These are phyloP conservation scores for Uloborus diversus DNA, from an alignment of 1,140 invertebrate species.

Conservation along the genomic window DNA sequence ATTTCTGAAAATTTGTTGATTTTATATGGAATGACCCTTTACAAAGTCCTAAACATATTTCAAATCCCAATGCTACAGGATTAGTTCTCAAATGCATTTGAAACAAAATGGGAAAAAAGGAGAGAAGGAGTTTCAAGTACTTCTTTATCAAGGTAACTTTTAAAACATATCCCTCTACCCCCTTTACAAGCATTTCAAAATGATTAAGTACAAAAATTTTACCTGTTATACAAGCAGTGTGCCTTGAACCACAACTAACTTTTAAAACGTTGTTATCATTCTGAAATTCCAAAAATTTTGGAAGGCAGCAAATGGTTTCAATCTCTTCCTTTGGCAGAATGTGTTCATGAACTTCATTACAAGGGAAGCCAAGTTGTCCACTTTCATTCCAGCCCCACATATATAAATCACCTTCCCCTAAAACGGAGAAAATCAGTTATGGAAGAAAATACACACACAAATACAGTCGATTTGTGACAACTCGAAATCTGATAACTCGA, in stretches of 20 bases:
- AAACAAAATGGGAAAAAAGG: too few species aligned
- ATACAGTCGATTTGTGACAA: not conserved
- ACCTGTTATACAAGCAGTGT: conserved; percentile 58
- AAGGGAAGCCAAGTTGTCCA: conserved; percentile 77
- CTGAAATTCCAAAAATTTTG: conserved; percentile 49
- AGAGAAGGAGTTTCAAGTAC: too few species aligned
- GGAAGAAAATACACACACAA: not conserved
- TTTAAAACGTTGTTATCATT: conserved; percentile 18
- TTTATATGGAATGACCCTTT: too few species aligned
- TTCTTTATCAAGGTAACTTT: too few species aligned
- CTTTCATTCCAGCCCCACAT: conserved; percentile 88
- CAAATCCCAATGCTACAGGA: too few species aligned
- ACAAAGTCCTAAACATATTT: too few species aligned
- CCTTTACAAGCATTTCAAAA: too few species aligned
- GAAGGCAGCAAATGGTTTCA: conserved; percentile 42
- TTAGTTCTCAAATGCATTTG: too few species aligned
- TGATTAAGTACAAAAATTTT: not conserved
- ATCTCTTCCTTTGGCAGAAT: conserved; percentile 5
- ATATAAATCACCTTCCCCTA: conserved; percentile 72
- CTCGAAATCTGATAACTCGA: too few species aligned
- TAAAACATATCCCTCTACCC: too few species aligned
- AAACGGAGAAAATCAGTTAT: conserved; percentile 21
- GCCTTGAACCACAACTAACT: conserved; percentile 57
- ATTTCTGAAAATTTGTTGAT: too few species aligned
- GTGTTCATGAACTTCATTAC: not conserved